Percentiles rank a stretch among this genome's conserved stretches.
Evolutionary conservation across 2,113 vertebrate species (phyloP).

Genomic region (Lynx canadensis): DNA sequence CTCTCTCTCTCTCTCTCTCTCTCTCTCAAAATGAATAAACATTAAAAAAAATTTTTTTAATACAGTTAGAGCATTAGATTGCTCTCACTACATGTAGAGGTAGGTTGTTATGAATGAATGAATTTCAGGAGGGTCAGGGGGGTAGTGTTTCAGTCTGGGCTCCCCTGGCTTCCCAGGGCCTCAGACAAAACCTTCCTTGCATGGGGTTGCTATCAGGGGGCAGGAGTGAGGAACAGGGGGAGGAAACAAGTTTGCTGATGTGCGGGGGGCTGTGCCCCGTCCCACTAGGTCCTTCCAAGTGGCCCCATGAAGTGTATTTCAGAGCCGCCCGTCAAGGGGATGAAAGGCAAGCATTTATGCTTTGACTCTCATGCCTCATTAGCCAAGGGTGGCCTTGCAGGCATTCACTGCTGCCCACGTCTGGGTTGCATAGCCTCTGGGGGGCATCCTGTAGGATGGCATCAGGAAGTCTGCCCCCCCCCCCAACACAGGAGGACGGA

Average conservation of each 20-base stretch:
- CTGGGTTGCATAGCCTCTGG: neutral
- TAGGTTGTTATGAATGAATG: neutral
- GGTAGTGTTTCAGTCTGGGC: neutral
- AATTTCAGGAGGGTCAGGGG: neutral
- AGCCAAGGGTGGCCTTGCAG: neutral
- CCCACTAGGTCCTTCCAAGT: neutral
- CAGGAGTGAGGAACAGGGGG: neutral
- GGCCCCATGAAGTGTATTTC: neutral
- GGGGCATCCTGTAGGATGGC: neutral
- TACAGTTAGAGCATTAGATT: neutral
- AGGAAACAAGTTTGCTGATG: neutral
- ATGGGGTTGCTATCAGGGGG: neutral
- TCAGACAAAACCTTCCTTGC: neutral
- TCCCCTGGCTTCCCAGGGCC: neutral
- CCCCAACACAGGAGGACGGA: neutral
- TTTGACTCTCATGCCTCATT: too few relatives aligned
- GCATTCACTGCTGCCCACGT: neutral
- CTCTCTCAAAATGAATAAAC: too few relatives aligned
- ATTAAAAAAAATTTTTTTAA: neutral
- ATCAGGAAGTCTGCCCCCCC: neutral
- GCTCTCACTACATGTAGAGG: neutral
- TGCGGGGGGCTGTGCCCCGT: rapidly evolving
- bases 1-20: too few relatives aligned
- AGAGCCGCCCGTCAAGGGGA: neutral
- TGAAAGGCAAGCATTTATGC: neutral